These are phyloP conservation scores for Cloeon dipterum DNA, from an alignment of 2,888 invertebrate genomes.

Conservation along the genomic window DNA sequence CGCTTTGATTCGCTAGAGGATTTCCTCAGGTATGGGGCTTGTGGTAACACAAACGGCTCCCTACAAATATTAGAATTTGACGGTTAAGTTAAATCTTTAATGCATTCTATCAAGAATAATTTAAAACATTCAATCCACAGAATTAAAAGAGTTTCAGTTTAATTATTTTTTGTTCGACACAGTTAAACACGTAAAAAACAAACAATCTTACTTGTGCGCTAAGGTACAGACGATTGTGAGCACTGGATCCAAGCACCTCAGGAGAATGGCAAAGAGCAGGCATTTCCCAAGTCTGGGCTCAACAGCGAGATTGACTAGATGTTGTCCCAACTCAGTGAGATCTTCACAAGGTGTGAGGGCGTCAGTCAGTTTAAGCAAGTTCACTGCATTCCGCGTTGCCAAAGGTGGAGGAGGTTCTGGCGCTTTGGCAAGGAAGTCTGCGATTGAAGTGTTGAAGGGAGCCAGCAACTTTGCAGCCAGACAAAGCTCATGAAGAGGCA, in stretches of 20 bases:
- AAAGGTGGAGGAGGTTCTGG: slow-evolving; percentile 65
- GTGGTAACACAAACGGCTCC: slow-evolving; percentile 58
- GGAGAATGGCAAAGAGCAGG: slow-evolving; percentile 66
- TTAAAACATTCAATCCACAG: too few species aligned
- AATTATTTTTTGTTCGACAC: too few species aligned
- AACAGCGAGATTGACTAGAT: slow-evolving; percentile 74
- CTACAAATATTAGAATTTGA: slow-evolving; percentile 20
- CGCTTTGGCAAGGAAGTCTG: slow-evolving; percentile 59
- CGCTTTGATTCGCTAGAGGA: slow-evolving; percentile 35
- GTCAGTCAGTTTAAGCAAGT: slow-evolving; percentile 40
- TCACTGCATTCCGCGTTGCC: slow-evolving; percentile 53
- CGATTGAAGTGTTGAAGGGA: slow-evolving; percentile 47
- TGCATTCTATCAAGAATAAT: too few species aligned
- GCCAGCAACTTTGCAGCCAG: slow-evolving; percentile 66
- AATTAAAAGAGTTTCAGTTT: too few species aligned
- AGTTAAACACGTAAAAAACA: too few species aligned
- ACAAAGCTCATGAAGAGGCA: slow-evolving; percentile 68
- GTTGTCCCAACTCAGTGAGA: slow-evolving; percentile 67
- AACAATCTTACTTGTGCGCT: slow-evolving; percentile 40
- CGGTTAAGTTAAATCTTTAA: too few species aligned
- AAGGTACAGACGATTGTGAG: slow-evolving; percentile 74
- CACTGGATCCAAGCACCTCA: slow-evolving; percentile 83
- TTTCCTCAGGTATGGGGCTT: slow-evolving; percentile 38
- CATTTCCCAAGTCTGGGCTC: slow-evolving; percentile 85
- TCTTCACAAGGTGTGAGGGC: slow-evolving; percentile 69